These are phyloP conservation scores for Nemopilema nomurai DNA, from an alignment of 30 jellyfish, hydroid and myxozoan species.

Conservation along the genomic window DNA sequence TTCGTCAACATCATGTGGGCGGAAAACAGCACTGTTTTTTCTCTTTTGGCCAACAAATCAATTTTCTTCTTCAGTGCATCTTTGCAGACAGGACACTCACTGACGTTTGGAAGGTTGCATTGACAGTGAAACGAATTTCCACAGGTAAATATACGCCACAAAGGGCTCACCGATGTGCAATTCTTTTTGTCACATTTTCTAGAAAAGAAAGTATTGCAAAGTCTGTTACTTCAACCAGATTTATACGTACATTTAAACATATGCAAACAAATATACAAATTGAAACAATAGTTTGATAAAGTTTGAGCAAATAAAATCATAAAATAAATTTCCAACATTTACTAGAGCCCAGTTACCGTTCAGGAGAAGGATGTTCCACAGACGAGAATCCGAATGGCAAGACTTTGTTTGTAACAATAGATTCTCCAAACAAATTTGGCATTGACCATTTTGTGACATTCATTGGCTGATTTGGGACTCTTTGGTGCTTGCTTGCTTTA, in stretches of 20 bases:
- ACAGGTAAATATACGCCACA: slow-evolving; percentile 17
- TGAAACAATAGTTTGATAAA: not conserved
- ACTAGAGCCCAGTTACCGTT: no score
- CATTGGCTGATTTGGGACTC: not conserved
- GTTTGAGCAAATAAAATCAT: not conserved
- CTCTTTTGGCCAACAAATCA: not conserved
- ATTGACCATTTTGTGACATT: slow-evolving; percentile 16
- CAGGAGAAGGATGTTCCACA: slow-evolving; percentile 44
- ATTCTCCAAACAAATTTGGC: slow-evolving; percentile 31
- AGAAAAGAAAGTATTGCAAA: not conserved
- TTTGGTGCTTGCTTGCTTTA: slow-evolving; percentile 19
- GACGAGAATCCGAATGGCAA: slow-evolving; percentile 41
- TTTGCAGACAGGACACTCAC: slow-evolving; percentile 27
- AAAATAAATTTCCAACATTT: not conserved
- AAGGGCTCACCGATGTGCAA: slow-evolving; percentile 20
- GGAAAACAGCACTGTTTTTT: slow-evolving; percentile 1
- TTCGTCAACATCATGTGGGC: slow-evolving; percentile 1
- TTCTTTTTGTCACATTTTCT: slow-evolving; percentile 55
- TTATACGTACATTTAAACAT: not conserved
- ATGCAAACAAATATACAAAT: not conserved
- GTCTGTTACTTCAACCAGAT: not conserved
- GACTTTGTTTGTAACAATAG: slow-evolving; percentile 15
- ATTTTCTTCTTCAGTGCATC: not conserved
- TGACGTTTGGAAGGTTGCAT: slow-evolving; percentile 30
- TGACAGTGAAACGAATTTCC: slow-evolving; percentile 7